Base-by-base conservation (phyloP, 2,113 vertebrate genomes). In the Thamnaconus septentrionalis region DNA sequence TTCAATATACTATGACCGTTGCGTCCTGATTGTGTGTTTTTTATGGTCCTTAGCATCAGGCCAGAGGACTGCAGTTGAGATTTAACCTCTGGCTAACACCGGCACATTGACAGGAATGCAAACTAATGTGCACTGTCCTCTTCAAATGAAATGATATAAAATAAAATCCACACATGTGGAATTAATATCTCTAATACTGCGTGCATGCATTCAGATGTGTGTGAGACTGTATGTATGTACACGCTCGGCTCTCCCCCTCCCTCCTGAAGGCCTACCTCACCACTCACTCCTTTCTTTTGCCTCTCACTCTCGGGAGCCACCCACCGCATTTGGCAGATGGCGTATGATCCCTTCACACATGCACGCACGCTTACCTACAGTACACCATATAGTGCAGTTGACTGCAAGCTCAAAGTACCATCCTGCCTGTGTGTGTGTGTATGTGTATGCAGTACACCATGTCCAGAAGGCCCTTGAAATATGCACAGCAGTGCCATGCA, bases 401-500 rank as follows among this genome's bases (percentile, higher is more conserved):
- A 79, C 71, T 75, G 63, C 56, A 66, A 66, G 68, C 79, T 78
- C 49, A 82, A 80, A 84, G 81, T 61, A 80, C 64, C 64, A 69
- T 57, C 68, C 51, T 77, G 58, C 71, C 53, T 68, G 65, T 76
- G 68, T 71, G 43, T 31, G 18, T 62, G 41, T 61, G 6, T 31
- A 2, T 31, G 18, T 64, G 44, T 74, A 51, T 64, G 56, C 73
- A 31, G 42, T 61, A 75, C 62, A 74, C 66, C 56, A 46, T 65
- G 78, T 87, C 87, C 83, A 87, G 84, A 89, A 86, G 85, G 87
- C 85, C 80, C 70, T 86, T 90, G 81, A 90, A 91, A 90, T 86
- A 88, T 88, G 80, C 80, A 90, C 77, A 88, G 80, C 76, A 76
- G 80, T 74, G 53, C 71, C 64, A 89, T 91, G 86, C 84, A 91